Evolutionary conservation across 2,113 vertebrate species (phyloP).

Genomic region (Bubalus kerabau): DNA sequence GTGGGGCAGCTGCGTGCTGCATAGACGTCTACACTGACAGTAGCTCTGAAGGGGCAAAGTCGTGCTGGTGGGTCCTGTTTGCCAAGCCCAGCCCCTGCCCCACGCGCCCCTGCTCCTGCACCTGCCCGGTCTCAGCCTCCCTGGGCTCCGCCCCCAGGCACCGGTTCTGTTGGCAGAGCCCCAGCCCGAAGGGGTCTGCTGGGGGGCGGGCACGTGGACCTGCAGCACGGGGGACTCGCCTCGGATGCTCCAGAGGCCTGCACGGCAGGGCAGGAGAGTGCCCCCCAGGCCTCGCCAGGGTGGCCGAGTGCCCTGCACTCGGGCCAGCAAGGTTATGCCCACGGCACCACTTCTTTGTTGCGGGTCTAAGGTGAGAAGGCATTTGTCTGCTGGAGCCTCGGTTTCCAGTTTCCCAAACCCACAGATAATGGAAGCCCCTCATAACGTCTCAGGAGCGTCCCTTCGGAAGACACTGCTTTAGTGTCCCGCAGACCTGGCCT

Average conservation of each 20-base stretch:
- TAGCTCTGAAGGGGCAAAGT: background rate
- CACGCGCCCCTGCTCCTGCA: constrained; percentile 63
- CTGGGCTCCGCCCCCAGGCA: constrained; percentile 31
- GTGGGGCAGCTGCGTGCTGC: background rate
- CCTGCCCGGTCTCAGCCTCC: constrained; percentile 48
- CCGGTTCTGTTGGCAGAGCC: constrained; percentile 60
- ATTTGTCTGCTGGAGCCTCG: background rate
- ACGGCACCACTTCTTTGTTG: background rate
- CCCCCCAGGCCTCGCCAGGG: background rate
- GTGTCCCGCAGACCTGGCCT: background rate
- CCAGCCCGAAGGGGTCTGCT: constrained; percentile 1
- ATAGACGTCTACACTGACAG: background rate
- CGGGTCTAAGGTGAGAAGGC: background rate
- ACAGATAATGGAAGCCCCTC: background rate
- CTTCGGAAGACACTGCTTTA: background rate
- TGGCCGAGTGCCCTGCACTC: background rate
- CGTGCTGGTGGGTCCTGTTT: rapidly evolving
- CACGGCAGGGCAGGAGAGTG: background rate
- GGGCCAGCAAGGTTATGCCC: background rate
- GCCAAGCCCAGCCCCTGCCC: background rate
- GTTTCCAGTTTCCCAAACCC: background rate
- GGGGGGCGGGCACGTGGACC: background rate
- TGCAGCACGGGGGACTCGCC: too few relatives aligned
- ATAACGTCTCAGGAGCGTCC: too few relatives aligned
- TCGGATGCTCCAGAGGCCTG: background rate